Conservation (phyloP, 2,797 vertebrate species). For the Alfaro cultratus region DNA sequence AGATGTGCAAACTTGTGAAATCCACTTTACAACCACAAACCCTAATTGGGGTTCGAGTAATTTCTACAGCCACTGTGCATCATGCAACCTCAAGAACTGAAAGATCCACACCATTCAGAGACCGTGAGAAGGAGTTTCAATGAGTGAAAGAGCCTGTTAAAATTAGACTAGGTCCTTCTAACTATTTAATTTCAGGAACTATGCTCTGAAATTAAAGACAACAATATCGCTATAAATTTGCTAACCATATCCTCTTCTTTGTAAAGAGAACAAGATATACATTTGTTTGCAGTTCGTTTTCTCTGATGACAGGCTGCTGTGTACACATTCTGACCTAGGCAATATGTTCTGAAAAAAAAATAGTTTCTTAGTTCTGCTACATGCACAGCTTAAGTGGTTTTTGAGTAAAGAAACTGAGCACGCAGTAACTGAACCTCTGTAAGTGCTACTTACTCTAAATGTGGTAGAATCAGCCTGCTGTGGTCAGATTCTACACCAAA, state of each 20-base stretch:
- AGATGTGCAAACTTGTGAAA: neutral
- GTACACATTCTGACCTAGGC: neutral
- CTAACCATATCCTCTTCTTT: neutral
- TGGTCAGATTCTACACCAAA: conserved; percentile 18
- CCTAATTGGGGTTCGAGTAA: neutral
- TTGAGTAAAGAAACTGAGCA: conserved; percentile 7
- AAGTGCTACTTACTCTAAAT: conserved; percentile 2
- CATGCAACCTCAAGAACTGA: neutral
- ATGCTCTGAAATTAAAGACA: neutral
- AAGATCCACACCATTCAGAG: neutral
- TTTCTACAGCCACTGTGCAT: neutral
- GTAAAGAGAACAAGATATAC: neutral
- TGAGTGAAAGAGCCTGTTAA: neutral
- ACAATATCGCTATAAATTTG: neutral
- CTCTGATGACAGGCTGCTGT: neutral
- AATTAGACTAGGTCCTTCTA: neutral
- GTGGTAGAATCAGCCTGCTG: conserved; percentile 15
- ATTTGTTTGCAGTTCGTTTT: neutral
- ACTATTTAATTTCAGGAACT: neutral
- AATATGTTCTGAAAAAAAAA: neutral
- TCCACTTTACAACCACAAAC: neutral
- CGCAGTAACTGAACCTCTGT: conserved; percentile 5
- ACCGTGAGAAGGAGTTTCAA: neutral
- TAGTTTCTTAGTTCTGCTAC: conserved; percentile 5
- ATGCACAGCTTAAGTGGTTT: neutral